Base-by-base conservation (phyloP, 2,113 vertebrate species). In the Rhinolophus ferrumequinum region DNA sequence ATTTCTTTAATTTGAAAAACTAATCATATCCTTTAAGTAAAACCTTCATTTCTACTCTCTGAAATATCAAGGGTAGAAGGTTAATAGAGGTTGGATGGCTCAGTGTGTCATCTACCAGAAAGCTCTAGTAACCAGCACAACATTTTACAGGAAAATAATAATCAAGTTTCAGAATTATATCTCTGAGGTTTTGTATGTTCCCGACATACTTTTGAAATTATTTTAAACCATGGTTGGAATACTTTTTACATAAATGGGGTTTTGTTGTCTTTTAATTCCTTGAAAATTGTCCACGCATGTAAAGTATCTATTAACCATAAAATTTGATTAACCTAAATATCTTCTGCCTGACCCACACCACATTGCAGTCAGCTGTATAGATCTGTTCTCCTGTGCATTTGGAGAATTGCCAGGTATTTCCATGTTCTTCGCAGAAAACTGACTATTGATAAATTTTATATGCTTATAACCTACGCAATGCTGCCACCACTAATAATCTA, bases 1-100 rank as follows among this genome's bases (percentile, higher is more conserved):
- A 72, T 44, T 90, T 93, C 47, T 95, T 97, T 84, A 67, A 67
- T 90, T 58, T 69, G 88, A 56, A 94, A 96, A 97, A 35, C 54
- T 90, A 90, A 72, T 87, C 75, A 93, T 82, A 84, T 92, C 16
- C 47, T 95, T 88, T 76, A 84, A 87, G 14, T 38, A 76, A 73
- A 90, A 35, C 8, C 19, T 76, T 95, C 44, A n/a, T 22, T 88
- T 76, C 9, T 1, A 33, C 12, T 16, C 47, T 81, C 60, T 84
- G 30, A 85, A 93, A 83, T 79, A 92, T 38, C 81, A 88, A 62
- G 11, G 19, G 33, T 6, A 58, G 52, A 67, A 30, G 47, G 62
- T 50, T 83, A 93, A 84, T 8, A 87, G 60, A 62, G 33, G 15
- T 28, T 67, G n/a, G 44, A 14, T 26, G 22, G 19, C 38, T 89